Base-by-base conservation (phyloP, 2,888 invertebrate genomes). In the Autographa gamma region DNA sequence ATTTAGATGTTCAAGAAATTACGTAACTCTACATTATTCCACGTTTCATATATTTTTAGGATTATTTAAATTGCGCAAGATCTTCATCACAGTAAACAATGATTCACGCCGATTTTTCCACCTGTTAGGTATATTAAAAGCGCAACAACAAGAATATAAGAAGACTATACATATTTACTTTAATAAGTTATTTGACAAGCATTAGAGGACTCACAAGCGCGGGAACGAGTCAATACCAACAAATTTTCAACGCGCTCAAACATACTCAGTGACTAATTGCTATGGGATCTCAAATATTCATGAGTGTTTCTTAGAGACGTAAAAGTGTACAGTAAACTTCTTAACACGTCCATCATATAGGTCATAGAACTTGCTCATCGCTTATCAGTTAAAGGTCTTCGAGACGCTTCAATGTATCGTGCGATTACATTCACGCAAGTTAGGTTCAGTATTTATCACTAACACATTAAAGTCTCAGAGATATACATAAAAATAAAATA, bases 1-100 rank as follows among this genome's bases (percentile, higher is more conserved):
- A 67, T 76, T 48, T 64, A 67, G 80, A 80, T 65, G 72, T 48
- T 32, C 38, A 67, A 71, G 62, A 80, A 64, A 80, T 67, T 52
- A 52, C 54, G 54, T n/a, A 48, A 59, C 59, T 7, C 11, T 32
- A 32, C 16, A 31, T 59, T 7, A 19, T 18, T 54, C n/a, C 54
- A n/a, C n/a, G 18, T 8, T n/a, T 18, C 4, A 43, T 43, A 43
- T 43, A 43, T 5, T 16, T 43, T 34, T 34, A 34, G 8, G 13
- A 38, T n/a, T 5, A 38, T 38, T 9, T 9, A 38, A 38, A 38
- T 11, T 38, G 11, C 38, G 38, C 38, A 25, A 25, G 25, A 25
- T 2, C 25, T 8, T 34, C 34, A 8, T 34, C 34, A 8, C 34
- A 34, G 34, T 34, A 34, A 34, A 34, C 34, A 34, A 38, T 38